Base-by-base conservation (phyloP, 2,113 vertebrate genomes). In the Pimephales promelas region DNA sequence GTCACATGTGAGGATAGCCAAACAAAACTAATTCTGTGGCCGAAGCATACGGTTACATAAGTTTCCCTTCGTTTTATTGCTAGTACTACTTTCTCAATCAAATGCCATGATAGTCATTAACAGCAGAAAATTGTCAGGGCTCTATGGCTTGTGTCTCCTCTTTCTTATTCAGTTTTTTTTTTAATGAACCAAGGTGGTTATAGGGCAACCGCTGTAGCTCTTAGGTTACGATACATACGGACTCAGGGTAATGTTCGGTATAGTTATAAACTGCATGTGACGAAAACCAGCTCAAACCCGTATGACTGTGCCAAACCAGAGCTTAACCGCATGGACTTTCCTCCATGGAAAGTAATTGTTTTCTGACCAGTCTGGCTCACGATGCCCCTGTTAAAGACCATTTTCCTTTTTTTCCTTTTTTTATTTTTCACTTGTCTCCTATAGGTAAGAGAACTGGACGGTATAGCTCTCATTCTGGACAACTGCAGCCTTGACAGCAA, bases 401-500 rank as follows among this genome's bases (percentile, higher is more conserved):
- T 81, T 34, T 81, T 71, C 52, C 36, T 79, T 45, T 52, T 56
- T n/a, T n/a, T n/a, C n/a, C n/a, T n/a, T n/a, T 71, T 20, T 24
- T 83, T 47, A 31, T 54, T 83, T 43, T 61, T 36, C 10, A 34
- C 47, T 16, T 89, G 31, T 88, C 28, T 40, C 74, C 52, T 57
- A 36, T 89, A 99, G 98, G 96, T 98, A 52, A 93, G 94, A 76
- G 93, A 96, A 18, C 91, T 99, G 81, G 96, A 99, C 3, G 97
- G 97, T 79, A 95, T 99, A 80, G 93, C 97, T 0, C 91, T 99
- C 88, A 96, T 99, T 88, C 89, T 99, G 92, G 98, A 99, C 92
- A 97, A 94, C 95, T 98, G 97, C 93, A 95, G 89, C 91, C 93
- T 97, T 1, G 97, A 99, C 89, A 96, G 97, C 94, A 96, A 96